Evolutionary conservation across 2,888 invertebrate genomes (phyloP), one percentile per base, ranked within the genome.

Genomic region (Onthophagus sagittarius): DNA sequence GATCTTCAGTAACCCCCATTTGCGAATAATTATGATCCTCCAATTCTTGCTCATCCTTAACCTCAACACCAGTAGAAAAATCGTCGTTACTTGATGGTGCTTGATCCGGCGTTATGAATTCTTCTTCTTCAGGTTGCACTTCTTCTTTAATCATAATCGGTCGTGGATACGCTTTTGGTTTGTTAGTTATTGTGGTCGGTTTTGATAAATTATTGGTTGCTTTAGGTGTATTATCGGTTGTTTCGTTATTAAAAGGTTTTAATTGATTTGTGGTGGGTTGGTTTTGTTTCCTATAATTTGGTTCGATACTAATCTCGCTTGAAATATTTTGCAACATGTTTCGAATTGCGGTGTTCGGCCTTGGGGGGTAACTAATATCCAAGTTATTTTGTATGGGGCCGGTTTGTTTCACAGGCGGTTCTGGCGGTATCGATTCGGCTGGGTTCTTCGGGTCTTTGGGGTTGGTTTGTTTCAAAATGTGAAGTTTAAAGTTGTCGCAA

Each of bases 261-360:
- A 23, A 23, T 23, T 23, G 23, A 23, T 23, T 23, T 23, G 23
- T 3, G 23, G 13, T 67, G 5, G 67, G 0, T 67, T 15, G 67
- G n/a, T 67, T 67, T 23, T 6, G 15, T 67, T 32, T 67, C n/a
- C 31, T 9, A 23, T 67, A 67, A 32, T 67, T 67, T 13, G 15
- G 67, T 67, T 67, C 7, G n/a, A 67, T 67, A 15, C 67, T 67
- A 67, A 67, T 67, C 32, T 67, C 67, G 9, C 23, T 23, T 5
- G 67, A 67, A 15, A 67, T 67, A 31, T 23, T 31, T 23, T 67
- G 15, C 23, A 67, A 67, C 15, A 67, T 67, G n/a, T 67, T 67
- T 32, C 67, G 15, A 23, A 67, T 23, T 5, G 31, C 31, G n/a
- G 31, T 67, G 6, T 32, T 23, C 9, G 15, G 67, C 23, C 64